Conservation (phyloP, 2,113 vertebrate genomes). For the Stomatorhinus ivindoensis region DNA sequence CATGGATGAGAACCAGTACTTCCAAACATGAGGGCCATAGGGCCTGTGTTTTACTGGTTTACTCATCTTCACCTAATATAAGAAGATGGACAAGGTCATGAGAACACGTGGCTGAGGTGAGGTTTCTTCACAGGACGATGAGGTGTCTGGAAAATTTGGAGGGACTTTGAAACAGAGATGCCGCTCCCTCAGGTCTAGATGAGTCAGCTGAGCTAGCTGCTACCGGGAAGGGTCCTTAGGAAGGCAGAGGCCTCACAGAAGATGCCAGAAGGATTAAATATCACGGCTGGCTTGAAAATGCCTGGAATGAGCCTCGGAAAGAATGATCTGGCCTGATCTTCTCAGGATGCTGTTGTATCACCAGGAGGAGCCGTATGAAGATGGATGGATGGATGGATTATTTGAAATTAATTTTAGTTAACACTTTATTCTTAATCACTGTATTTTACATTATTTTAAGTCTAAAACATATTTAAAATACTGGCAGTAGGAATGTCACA, state of each 20-base stretch:
- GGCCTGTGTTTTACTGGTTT: neutral
- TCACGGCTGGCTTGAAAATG: neutral
- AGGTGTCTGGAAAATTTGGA: neutral
- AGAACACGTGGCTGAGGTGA: neutral
- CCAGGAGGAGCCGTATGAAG: neutral
- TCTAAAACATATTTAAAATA: too few relatives aligned
- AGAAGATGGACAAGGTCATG: neutral
- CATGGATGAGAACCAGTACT: neutral
- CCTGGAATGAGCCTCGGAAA: neutral
- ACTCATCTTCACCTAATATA: neutral
- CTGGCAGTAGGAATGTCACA: neutral
- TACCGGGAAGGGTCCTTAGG: neutral
- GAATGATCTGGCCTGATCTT: neutral
- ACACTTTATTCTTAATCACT: neutral
- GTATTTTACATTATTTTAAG: neutral
- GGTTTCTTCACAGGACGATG: neutral
- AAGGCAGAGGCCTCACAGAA: neutral
- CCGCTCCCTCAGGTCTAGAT: neutral
- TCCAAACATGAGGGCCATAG: neutral
- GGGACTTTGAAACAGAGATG: neutral
- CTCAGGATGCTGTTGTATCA: neutral
- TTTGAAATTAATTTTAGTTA: neutral
- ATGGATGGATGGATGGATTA: neutral
- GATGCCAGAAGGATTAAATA: neutral
- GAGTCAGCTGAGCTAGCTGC: neutral